Conservation (phyloP, 2,888 invertebrate genomes). For the Gnatocerus cornutus region DNA sequence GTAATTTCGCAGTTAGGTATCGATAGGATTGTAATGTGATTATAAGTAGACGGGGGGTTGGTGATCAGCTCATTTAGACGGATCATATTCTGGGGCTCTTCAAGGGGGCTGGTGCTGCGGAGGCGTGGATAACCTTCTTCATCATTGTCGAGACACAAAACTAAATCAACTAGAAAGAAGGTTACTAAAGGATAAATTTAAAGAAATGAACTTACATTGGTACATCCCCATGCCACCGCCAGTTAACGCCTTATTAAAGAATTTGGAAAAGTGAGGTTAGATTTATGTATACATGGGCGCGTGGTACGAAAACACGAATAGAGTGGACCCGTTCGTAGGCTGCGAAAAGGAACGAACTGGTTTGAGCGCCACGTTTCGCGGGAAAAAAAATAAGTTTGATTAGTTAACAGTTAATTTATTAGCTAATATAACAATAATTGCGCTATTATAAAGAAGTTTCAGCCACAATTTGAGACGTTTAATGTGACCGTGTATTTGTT, state of each 20-base stretch:
- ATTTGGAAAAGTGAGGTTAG: neutral
- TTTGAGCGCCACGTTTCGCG: too few relatives aligned
- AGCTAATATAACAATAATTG: too few relatives aligned
- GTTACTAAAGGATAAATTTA: neutral
- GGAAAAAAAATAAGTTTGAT: too few relatives aligned
- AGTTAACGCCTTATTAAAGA: neutral
- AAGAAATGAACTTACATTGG: conserved; percentile 2
- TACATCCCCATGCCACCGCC: neutral
- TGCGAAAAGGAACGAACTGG: neutral
- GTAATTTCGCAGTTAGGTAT: conserved; percentile 34
- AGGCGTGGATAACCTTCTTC: neutral
- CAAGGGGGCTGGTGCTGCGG: neutral
- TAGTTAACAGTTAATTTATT: too few relatives aligned
- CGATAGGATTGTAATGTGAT: conserved; percentile 18
- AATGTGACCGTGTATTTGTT: too few relatives aligned
- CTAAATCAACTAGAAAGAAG: neutral
- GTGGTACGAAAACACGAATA: neutral
- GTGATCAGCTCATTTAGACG: conserved; percentile 15
- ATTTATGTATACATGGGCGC: conserved; percentile 2
- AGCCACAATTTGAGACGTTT: too few relatives aligned
- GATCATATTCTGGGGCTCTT: neutral
- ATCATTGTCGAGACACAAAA: neutral
- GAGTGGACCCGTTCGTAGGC: neutral
- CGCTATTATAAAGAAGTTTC: too few relatives aligned
- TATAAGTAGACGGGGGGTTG: conserved; percentile 1